phyloP scores from a whole-genome alignment of 2,888 invertebrate genomes.

The Diarsia mendica region DNA sequence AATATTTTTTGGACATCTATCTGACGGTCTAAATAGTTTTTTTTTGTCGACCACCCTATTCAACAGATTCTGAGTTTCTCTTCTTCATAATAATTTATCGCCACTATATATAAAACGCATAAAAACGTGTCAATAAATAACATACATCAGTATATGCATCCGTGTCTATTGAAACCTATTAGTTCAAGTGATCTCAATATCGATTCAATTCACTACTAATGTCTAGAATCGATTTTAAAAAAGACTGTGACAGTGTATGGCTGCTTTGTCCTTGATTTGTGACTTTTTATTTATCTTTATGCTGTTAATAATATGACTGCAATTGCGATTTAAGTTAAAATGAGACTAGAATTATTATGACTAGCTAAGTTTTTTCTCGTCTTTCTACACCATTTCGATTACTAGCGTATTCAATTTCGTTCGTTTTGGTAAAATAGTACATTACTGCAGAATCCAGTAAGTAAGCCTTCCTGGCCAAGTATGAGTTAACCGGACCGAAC shows the following conservation, averaged over 20 bases:
- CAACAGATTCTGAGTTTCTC: neutral
- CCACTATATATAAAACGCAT: too few relatives aligned
- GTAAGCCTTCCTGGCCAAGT: too few relatives aligned
- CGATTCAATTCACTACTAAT: constrained; percentile 69
- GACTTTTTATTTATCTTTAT: constrained; percentile 6
- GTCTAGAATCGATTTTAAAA: constrained; percentile 65
- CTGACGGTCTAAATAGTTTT: too few relatives aligned
- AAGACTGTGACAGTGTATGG: constrained; percentile 60
- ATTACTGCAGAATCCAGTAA: too few relatives aligned
- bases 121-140: constrained; percentile 11
- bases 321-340: neutral
- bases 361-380: neutral
- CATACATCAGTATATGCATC: constrained; percentile 55
- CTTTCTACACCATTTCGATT: neutral
- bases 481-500: too few relatives aligned
- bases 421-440: too few relatives aligned
- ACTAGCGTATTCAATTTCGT: neutral
- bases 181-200: constrained; percentile 80
- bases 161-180: constrained; percentile 75
- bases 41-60: too few relatives aligned
- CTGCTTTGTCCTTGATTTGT: constrained; percentile 56
- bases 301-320: constrained; percentile 31
- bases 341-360: neutral
- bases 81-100: too few relatives aligned
- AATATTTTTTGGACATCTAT: too few relatives aligned